These are phyloP conservation scores for Agrochola litura DNA, from an alignment of 2,888 invertebrate genomes.

Conservation along the genomic window DNA sequence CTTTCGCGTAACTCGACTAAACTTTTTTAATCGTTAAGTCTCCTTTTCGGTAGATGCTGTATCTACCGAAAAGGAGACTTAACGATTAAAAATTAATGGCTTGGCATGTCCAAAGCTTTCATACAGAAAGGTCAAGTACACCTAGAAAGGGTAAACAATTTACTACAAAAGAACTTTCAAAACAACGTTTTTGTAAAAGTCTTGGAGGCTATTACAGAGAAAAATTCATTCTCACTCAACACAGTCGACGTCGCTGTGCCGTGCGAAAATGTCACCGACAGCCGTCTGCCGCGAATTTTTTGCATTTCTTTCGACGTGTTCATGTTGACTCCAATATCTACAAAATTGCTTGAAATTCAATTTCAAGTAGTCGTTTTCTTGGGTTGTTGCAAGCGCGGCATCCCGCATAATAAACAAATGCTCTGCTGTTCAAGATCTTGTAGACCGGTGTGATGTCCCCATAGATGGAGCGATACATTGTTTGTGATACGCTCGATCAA, in stretches of 20 bases:
- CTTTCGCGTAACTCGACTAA: neutral
- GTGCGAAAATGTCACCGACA: constrained; percentile 71
- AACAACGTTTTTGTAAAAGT: constrained; percentile 3
- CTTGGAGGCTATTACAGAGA: neutral
- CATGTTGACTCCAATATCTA: constrained; percentile 36
- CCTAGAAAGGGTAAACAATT: neutral
- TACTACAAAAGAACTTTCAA: constrained; percentile 5
- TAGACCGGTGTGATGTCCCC: neutral
- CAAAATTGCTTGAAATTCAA: constrained; percentile 30
- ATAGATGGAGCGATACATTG: neutral
- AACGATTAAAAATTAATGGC: no score
- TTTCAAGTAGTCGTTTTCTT: constrained; percentile 21
- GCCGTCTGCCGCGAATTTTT: constrained; percentile 42
- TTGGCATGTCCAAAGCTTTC: neutral
- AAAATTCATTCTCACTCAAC: constrained; percentile 36
- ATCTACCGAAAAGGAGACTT: no score
- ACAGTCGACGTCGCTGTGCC: constrained; percentile 39
- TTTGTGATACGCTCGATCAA: neutral
- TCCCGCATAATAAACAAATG: neutral
- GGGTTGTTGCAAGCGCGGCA: neutral
- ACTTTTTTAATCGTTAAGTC: neutral
- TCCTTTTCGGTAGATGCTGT: neutral
- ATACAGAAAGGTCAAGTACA: neutral
- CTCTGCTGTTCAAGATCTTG: constrained; percentile 2
- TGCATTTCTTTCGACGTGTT: constrained; percentile 48